Conservation (phyloP, 2,888 invertebrate genomes). For the Luperina nickerlii region DNA sequence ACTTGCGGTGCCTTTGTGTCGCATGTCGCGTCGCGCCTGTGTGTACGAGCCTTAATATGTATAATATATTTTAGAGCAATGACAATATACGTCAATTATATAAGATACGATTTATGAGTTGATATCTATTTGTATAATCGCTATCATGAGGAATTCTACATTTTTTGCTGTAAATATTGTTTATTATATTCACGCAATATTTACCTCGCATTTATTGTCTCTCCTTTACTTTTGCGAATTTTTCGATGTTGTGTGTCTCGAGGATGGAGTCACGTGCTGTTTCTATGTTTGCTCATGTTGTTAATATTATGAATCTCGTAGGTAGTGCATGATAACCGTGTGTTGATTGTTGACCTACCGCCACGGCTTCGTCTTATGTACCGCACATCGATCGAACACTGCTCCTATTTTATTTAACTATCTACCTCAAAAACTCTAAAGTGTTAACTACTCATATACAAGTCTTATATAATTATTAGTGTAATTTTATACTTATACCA, state of each 20-base stretch:
- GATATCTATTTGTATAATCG: constrained; percentile 65
- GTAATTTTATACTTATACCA: constrained; percentile 89
- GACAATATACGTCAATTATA: constrained; percentile 88
- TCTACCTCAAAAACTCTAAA: constrained; percentile 83
- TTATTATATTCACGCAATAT: constrained; percentile 67
- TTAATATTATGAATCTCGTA: constrained; percentile 84
- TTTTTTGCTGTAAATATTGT: constrained; percentile 75
- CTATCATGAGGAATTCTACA: constrained; percentile 65
- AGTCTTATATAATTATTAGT: constrained; percentile 82
- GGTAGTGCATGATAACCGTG: constrained; percentile 73
- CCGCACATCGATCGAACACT: constrained; percentile 67
- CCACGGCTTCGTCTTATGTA: constrained; percentile 78
- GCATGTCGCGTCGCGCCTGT: too few relatives aligned
- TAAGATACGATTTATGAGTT: constrained; percentile 80
- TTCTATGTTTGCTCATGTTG: constrained; percentile 75
- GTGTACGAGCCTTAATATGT: too few relatives aligned
- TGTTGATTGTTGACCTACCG: constrained; percentile 74
- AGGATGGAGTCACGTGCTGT: constrained; percentile 67
- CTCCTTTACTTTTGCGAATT: constrained; percentile 46
- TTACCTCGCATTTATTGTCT: constrained; percentile 66
- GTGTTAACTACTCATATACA: constrained; percentile 84
- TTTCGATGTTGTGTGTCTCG: constrained; percentile 68
- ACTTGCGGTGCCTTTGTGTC: too few relatives aligned
- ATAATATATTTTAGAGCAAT: constrained; percentile 78
- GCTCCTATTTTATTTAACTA: constrained; percentile 73